Percentiles rank a stretch among this genome's conserved stretches.
phyloP scores from a whole-genome alignment of 2,113 vertebrate genomes.

The Cavia porcellus region DNA sequence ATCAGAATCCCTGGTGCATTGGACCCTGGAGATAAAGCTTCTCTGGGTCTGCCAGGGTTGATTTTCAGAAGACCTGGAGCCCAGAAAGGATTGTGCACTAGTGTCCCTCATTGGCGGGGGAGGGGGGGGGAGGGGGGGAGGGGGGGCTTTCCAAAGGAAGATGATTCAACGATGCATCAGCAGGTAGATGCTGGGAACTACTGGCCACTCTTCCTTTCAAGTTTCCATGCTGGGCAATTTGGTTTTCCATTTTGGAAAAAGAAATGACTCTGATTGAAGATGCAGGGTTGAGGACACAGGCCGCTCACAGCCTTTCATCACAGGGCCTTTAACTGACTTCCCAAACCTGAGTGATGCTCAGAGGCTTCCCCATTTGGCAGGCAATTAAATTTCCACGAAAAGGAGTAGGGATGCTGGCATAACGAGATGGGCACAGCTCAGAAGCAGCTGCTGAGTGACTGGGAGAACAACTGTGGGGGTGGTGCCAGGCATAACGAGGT shows the following conservation, averaged over 20 bases:
- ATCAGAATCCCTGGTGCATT: neutral
- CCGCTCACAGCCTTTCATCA: constrained; percentile 68
- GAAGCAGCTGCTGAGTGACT: constrained; percentile 49
- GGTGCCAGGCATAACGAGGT: neutral
- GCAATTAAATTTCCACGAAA: constrained; percentile 79
- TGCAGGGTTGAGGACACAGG: neutral
- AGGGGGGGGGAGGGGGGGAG: too few relatives aligned
- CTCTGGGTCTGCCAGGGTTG: neutral
- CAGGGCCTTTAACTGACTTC: constrained; percentile 60
- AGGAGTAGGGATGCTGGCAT: constrained; percentile 53
- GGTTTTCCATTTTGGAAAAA: constrained; percentile 52
- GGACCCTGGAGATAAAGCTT: neutral
- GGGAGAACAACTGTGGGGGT: neutral
- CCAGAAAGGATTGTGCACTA: neutral
- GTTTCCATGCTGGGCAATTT: neutral
- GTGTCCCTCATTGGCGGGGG: neutral
- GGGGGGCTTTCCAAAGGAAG: neutral
- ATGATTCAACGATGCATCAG: neutral
- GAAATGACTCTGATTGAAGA: constrained; percentile 22
- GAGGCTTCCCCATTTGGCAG: constrained; percentile 64
- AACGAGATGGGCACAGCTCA: constrained; percentile 66
- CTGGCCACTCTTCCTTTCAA: constrained; percentile 45
- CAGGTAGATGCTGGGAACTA: neutral
- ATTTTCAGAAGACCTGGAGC: neutral
- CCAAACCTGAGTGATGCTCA: constrained; percentile 62